Percentiles rank a stretch among this genome's conserved stretches.
These are phyloP conservation scores for Schizothorax lantsangensis DNA, from an alignment of 2,797 vertebrate species.

Conservation along the genomic window DNA sequence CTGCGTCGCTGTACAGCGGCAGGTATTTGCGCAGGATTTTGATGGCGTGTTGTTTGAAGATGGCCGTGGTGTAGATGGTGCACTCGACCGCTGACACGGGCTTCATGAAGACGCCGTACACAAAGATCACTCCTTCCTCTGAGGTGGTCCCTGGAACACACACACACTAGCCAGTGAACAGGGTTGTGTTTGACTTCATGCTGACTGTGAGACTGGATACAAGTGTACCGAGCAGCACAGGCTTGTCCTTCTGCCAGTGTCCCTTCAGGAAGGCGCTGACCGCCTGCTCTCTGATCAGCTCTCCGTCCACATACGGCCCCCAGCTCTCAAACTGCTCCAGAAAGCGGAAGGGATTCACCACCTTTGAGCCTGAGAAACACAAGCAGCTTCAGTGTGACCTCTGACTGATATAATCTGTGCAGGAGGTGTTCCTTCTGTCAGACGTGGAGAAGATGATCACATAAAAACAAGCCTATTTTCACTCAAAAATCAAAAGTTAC, in stretches of 20 bases:
- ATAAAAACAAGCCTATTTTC: too few relatives aligned
- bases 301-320: conserved; percentile 76
- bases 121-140: conserved; percentile 79
- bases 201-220: neutral
- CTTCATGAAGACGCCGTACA: conserved; percentile 73
- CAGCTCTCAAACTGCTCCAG: conserved; percentile 81
- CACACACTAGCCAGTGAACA: neutral
- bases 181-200: neutral
- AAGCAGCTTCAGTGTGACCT: neutral
- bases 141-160: conserved; percentile 76
- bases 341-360: conserved; percentile 79
- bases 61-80: conserved; percentile 73
- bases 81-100: conserved; percentile 74
- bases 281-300: conserved; percentile 76
- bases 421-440: neutral
- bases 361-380: conserved; percentile 70
- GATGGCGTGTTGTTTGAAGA: conserved; percentile 80
- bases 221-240: conserved; percentile 74
- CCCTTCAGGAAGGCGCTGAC: conserved; percentile 75
- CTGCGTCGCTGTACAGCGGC: conserved; percentile 70
- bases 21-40: conserved; percentile 76
- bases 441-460: neutral
- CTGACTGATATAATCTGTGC: neutral
- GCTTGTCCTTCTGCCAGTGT: conserved; percentile 80
- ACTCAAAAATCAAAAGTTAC: too few relatives aligned